A percentile compares a stretch with the other conserved stretches of the same genome.
Conservation (phyloP, 2,888 invertebrate species). For the Ctenicera cuprea region DNA sequence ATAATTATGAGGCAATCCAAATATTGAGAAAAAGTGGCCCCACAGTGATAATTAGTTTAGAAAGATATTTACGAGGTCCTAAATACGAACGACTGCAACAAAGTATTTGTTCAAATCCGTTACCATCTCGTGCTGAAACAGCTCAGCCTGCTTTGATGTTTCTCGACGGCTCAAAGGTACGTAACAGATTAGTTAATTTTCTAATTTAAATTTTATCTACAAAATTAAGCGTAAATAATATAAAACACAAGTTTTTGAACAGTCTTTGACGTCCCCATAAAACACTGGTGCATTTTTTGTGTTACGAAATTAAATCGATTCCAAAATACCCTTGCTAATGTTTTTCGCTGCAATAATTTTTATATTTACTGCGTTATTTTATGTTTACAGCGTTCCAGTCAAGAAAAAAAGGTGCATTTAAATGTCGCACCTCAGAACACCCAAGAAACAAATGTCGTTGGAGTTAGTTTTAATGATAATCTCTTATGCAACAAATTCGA, state of each 20-base stretch:
- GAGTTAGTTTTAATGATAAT: background rate
- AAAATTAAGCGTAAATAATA: too few species aligned
- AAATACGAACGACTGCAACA: slow-evolving; percentile 89
- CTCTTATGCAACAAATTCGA: background rate
- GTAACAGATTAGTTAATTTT: background rate
- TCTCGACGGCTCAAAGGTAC: background rate
- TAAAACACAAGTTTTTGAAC: too few species aligned
- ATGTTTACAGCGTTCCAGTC: too few species aligned
- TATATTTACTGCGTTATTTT: too few species aligned
- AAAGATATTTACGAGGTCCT: slow-evolving; percentile 89
- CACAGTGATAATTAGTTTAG: slow-evolving; percentile 81
- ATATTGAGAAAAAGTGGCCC: slow-evolving; percentile 89
- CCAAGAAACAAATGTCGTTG: background rate
- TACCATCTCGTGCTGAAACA: slow-evolving; percentile 77
- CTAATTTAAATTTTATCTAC: too few species aligned
- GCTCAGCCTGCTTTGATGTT: background rate
- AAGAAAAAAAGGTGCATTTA: background rate
- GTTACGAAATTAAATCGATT: too few species aligned
- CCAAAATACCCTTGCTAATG: too few species aligned
- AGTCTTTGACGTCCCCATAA: too few species aligned
- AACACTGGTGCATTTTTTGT: too few species aligned
- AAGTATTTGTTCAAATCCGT: slow-evolving; percentile 84
- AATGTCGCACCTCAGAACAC: background rate
- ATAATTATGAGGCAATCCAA: slow-evolving; percentile 95
- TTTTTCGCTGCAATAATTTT: too few species aligned